Evolutionary conservation across 2,113 vertebrate genomes (phyloP).

Genomic region (Dromaius novaehollandiae): DNA sequence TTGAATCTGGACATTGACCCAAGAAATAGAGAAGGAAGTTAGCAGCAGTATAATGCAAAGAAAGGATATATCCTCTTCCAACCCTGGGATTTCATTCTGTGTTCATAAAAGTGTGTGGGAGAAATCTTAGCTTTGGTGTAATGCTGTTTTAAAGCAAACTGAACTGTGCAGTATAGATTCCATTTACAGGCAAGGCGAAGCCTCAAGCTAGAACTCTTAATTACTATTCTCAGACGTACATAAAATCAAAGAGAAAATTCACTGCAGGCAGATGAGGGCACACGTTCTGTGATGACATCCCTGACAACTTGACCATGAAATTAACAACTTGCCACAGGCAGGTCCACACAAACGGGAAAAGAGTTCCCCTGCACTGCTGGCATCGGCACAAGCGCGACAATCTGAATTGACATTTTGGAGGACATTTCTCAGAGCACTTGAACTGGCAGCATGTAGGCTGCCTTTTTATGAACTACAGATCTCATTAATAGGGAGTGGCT

Average conservation of each 20-base stretch:
- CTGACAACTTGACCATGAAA: accelerated
- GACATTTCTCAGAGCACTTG: neutral
- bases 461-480: neutral
- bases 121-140: neutral
- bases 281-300: neutral
- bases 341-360: neutral
- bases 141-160: neutral
- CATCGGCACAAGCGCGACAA: neutral
- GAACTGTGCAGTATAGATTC: neutral
- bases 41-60: neutral
- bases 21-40: neutral
- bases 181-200: neutral
- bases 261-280: neutral
- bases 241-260: neutral
- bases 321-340: accelerated
- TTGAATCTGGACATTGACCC: neutral
- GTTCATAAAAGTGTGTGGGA: neutral
- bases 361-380: accelerated
- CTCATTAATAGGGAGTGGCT: neutral
- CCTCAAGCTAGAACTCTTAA: neutral
- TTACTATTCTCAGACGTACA: neutral
- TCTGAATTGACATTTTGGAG: neutral
- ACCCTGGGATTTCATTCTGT: neutral
- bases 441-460: neutral
- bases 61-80: neutral